Evolutionary conservation across 2,797 vertebrate species (phyloP), one percentile per base, ranked within the genome.

Genomic region (Poliocrania exsul): DNA sequence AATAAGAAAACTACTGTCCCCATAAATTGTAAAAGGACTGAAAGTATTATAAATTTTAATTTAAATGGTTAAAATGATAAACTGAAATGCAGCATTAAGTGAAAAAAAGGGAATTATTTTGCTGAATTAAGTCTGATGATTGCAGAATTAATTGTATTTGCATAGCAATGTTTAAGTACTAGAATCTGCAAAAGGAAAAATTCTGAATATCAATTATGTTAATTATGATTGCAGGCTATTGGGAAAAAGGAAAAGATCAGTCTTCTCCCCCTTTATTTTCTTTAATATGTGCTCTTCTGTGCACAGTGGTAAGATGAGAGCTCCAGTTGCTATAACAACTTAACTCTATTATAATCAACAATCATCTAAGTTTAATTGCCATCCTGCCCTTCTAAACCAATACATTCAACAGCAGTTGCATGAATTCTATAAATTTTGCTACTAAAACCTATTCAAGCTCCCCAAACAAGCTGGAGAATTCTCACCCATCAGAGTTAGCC

Each of bases 311-410:
- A 53, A 88, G 65, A 88, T 40, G 42, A 92, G 82, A 81, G 77
- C 77, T 86, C 44, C 74, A 84, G 92, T 95, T 97, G 94, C 92
- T 96, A 92, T 96, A 95, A 95, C 88, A 96, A 95, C 88, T 95
- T 92, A 89, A 89, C 40, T 86, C 80, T 44, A 92, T 84, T 92
- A 85, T 56, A 94, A 95, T 90, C 93, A 94, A 93, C 79, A 90
- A 80, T 85, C 78, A 92, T 53, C 83, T 56, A 42, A 49, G 44
- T 86, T 91, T 96, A 94, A 93, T 94, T 95, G 90, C 70, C 81
- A 53, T 73, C 40, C 71, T 88, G 56, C 86, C 88, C 78, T 87
- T 73, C 64, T 58, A 91, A 95, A 80, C 56, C 86, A 85, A 81
- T 60, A 62, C 26, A 61, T 67, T 88, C 25, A 81, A 47, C 49